Conservation (phyloP, 2,888 invertebrate genomes). For the Ptilodon capucinus region DNA sequence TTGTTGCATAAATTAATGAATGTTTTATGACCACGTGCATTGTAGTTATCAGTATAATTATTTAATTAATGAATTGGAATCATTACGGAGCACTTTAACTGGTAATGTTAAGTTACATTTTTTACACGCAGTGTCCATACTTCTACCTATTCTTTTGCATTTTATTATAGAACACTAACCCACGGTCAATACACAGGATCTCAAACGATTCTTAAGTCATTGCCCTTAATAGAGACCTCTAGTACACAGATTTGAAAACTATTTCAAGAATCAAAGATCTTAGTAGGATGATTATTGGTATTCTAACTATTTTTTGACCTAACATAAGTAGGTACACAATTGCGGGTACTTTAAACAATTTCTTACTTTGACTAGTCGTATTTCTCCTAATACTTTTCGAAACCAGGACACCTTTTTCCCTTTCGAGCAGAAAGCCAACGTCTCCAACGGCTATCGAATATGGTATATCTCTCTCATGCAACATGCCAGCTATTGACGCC, state of each 20-base stretch:
- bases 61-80: neutral
- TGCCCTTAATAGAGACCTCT: no score
- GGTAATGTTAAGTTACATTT: no score
- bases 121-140: no score
- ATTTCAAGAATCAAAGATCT: no score
- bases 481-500: slow-evolving; percentile 60
- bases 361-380: slow-evolving; percentile 31
- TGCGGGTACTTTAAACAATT: neutral
- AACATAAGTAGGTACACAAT: neutral
- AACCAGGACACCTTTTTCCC: slow-evolving; percentile 38
- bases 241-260: no score
- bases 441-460: slow-evolving; percentile 61
- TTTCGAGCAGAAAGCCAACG: slow-evolving; percentile 41
- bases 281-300: no score
- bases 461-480: slow-evolving; percentile 64
- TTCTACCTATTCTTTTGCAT: no score
- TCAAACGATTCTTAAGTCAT: no score
- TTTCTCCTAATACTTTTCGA: slow-evolving; percentile 18
- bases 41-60: neutral
- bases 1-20: neutral
- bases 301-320: no score
- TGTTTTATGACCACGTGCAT: slow-evolving; percentile 6
- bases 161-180: no score
- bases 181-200: no score
- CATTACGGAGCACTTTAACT: neutral